Base-by-base conservation (phyloP, 2,113 vertebrate genomes). In the Numida meleagris region DNA sequence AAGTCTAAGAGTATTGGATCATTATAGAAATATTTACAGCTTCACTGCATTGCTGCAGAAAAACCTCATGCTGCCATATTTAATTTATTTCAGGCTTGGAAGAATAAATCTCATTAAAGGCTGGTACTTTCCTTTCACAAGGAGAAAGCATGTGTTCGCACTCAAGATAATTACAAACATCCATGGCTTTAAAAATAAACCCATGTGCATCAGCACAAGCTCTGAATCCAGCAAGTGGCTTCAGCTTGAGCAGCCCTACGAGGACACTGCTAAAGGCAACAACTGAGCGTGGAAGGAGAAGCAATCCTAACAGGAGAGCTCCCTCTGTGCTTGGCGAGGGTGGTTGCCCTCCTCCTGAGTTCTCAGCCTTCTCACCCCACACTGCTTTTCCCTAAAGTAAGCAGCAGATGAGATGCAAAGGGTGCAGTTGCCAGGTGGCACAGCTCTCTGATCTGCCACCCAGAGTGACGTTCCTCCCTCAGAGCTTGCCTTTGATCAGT, bases 111-210 rank as follows among this genome's bases (percentile, higher is more conserved):
- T 94, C 74, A 70, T 96, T 79, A 93, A 83, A 42, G 40, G 27
- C 27, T 61, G 76, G 82, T 67, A 70, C 85, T 90, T 81, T 58
- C 86, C 88, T 90, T 86, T 66, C 90, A 90, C 68, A 38, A 73
- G 70, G 34, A 71, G 86, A 51, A 75, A 78, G 94, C 95, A 97
- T 90, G 83, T 95, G 94, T 85, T 97, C 88, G 83, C 94, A 81
- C 80, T 96, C 68, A 70, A 67, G 53, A 75, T 93, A 93, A 96
- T 82, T 81, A 81, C 88, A 89, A 93, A 89, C 94, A 94, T 59
- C 59, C 65, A 33, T 33, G 36, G 12, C 66, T 82, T 80, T 43
- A 55, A 80, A 70, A 95, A 90, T 38, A 87, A 87, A 42, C 31
- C 48, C 48, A 20, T 20, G 9, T 50, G 71, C 78, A 66, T 19